Base-by-base conservation (phyloP, 2,888 invertebrate genomes). In the Orthonevra nobilis region DNA sequence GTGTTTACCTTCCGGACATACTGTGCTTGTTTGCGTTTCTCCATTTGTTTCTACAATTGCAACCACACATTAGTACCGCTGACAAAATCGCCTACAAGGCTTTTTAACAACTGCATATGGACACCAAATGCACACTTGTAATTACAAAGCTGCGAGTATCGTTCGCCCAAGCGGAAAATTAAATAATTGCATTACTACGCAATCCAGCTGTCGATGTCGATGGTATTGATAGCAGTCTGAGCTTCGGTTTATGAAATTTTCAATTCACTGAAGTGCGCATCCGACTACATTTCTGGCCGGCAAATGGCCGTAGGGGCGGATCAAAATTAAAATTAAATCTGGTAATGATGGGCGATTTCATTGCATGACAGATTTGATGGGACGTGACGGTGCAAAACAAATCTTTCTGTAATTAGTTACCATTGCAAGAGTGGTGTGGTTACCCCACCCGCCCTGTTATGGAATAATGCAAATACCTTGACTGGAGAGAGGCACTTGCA, bases 121-220 rank as follows among this genome's bases (percentile, higher is more conserved):
- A 54, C 19, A 66, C 46, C 54, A 36, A 61, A 79, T 73, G 52
- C 72, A n/a, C n/a, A 46, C 34, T 79, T 79, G 79, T 68, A 73
- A 66, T 73, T 79, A 66, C 73, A 48, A 73, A 79, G 48, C 60
- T 61, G n/a, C n/a, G n/a, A n/a, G n/a, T n/a, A 79, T 68, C 14
- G 73, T 56, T 66, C 73, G 32, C 61, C 68, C 79, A 61, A 23
- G 48, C 66, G 38, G 79, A 79, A 79, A 73, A 79, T 79, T 79
- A 79, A 73, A 79, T 73, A 73, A 79, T 68, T 73, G 48, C 46
- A 66, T 66, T 68, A 72, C 58, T 46, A 38, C 10, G 58, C 40
- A 66, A 30, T 48, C 56, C 60, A 64, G 50, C 46, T 50, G 58
- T 23, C 50, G 44, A 38, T 50, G 58, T 23, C 50, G 44, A 38